Base-by-base conservation (phyloP, 2,888 invertebrate species). In the Drosophila formosana region DNA sequence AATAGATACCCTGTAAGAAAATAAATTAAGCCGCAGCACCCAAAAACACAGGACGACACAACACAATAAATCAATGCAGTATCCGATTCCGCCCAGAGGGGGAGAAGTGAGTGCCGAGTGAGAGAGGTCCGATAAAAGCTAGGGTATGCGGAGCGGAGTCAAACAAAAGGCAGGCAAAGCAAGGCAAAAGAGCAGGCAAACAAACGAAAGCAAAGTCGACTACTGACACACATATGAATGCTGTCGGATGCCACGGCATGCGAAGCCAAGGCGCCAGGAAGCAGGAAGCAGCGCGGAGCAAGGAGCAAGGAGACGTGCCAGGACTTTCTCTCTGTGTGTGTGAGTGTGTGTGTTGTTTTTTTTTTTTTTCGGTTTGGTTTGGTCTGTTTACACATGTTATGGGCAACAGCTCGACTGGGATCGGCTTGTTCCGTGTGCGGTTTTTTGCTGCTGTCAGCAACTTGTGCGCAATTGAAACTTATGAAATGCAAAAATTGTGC, bases 391-490 rank as follows among this genome's bases (percentile, higher is more conserved):
- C 88, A 88, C 75, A 82, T 88, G 88, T 81, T 83, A 82, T 77
- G 74, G 82, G 66, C 65, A 82, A 74, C 69, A 72, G 62, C 75
- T 64, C 72, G 72, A 66, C 72, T 57, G 73, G 67, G 68, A 72
- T 62, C 69, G 61, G 47, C 51, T 47, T 13, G 65, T 41, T 37
- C 18, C 63, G 45, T 56, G 56, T 46, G 13, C 13, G 32, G 46
- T 34, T 56, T 53, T 50, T 57, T 69, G 75, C 70, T 57, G 82
- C 82, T 88, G 83, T 84, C 83, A 85, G 86, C 83, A 88, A 82
- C 85, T 85, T 79, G 82, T 68, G 88, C 75, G 82, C 82, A 87
- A 84, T 84, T 85, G 86, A 84, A 84, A 85, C 82, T 82, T 85
- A 85, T 74, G 75, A 85, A 85, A 84, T 74, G 78, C 72, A 82